Percentiles rank a stretch among this genome's conserved stretches.
Evolutionary conservation across 2,888 invertebrate genomes (phyloP).

Genomic region (Acleris cristana): DNA sequence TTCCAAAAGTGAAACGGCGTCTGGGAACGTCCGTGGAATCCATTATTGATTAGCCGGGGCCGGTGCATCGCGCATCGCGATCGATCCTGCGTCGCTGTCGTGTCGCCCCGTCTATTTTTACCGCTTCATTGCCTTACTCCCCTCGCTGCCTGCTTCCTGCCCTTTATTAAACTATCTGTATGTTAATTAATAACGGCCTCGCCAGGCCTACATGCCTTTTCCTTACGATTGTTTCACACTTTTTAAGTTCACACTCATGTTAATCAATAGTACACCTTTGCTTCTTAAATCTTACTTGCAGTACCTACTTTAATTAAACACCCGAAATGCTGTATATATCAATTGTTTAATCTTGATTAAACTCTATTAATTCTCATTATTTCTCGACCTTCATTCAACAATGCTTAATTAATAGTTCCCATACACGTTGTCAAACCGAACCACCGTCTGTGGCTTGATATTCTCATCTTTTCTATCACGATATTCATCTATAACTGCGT

Average conservation of each 20-base stretch:
- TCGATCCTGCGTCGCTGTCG: slow-evolving; percentile 76
- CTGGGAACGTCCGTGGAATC: slow-evolving; percentile 50
- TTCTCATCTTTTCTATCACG: slow-evolving; percentile 64
- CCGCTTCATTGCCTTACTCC: slow-evolving; percentile 83
- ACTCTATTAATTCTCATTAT: slow-evolving; percentile 50
- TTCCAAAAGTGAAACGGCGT: slow-evolving; percentile 38
- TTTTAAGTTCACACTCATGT: slow-evolving; percentile 13
- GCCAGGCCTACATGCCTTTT: slow-evolving; percentile 68
- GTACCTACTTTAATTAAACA: neutral
- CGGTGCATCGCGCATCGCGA: slow-evolving; percentile 73
- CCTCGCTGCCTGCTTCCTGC: slow-evolving; percentile 80
- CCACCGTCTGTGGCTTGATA: slow-evolving; percentile 59
- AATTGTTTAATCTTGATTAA: slow-evolving; percentile 45
- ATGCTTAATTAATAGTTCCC: slow-evolving; percentile 77
- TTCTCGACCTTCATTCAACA: slow-evolving; percentile 78
- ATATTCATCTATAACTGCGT: slow-evolving; percentile 60
- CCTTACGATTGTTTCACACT: slow-evolving; percentile 62
- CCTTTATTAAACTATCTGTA: slow-evolving; percentile 83
- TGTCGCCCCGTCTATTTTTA: slow-evolving; percentile 81
- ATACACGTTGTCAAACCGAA: slow-evolving; percentile 71
- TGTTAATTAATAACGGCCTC: slow-evolving; percentile 83
- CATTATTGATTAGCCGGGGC: slow-evolving; percentile 74
- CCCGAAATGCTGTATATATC: neutral
- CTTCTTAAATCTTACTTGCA: neutral
- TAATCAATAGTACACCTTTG: slow-evolving; percentile 4